Base-by-base conservation (phyloP, 2,888 invertebrate genomes). In the Phengaris arion region DNA sequence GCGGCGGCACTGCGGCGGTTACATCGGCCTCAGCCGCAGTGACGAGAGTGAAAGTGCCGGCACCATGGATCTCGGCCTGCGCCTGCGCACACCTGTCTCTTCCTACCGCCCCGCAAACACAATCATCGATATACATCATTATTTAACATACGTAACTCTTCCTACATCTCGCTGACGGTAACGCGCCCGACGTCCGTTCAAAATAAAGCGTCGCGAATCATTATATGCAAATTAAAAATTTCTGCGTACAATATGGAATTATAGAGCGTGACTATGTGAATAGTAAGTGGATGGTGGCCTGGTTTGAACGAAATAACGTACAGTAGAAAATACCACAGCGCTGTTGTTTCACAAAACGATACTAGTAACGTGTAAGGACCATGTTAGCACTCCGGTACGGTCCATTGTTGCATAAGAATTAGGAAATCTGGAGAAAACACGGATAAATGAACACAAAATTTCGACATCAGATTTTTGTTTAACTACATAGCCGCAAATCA, bases 21-120 rank as follows among this genome's bases (percentile, higher is more conserved):
- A 85, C 85, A 82, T 81, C 84, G 83, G 78, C 83, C 81, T 82
- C 84, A 82, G 83, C 80, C 84, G 86, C 83, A 87, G 85, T 85
- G 83, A 78, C 85, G 90, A 92, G 86, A 93, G 93, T 93, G 93
- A 93, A 93, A 93, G 93, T 92, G 87, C 87, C 85, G 85, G 85
- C 85, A 87, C 85, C 85, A 83, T 83, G 88, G 90, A 91, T 89
- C 87, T 83, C 79, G 78, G 76, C 79, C 82, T 85, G 83, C 82
- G 82, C 83, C 85, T 82, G 81, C 82, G 82, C 85, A 89, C 90
- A 89, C 90, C 90, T 89, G 88, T 84, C 83, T 85, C 82, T 83
- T 82, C 83, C 77, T 78, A 75, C 72, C 75, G 76, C 77, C 74
- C 76, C 77, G 76, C 80, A 77, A 80, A 79, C 68, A 72, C 68